Evolutionary conservation across 2,797 vertebrate species (phyloP).

Genomic region (Lophotriccus pileatus): DNA sequence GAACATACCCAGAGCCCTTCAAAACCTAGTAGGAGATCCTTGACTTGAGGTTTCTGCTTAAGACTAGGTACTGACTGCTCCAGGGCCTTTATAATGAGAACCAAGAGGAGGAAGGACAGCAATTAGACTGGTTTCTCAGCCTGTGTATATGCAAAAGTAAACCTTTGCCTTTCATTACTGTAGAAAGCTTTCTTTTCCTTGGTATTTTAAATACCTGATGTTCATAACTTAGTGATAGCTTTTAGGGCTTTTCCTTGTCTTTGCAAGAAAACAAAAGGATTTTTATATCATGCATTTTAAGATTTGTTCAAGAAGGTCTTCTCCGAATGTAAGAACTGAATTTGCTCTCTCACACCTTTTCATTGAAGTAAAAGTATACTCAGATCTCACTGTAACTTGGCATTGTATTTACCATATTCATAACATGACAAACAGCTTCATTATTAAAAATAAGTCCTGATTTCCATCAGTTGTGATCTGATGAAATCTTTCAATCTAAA

Average conservation of each 20-base stretch:
- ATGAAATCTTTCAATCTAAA: neutral
- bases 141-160: neutral
- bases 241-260: neutral
- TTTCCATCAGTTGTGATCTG: neutral
- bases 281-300: neutral
- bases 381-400: neutral
- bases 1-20: neutral
- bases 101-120: neutral
- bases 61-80: neutral
- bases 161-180: neutral
- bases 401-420: neutral
- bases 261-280: neutral
- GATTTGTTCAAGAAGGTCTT: neutral
- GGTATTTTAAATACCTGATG: fast-evolving
- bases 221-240: neutral
- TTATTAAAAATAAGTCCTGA: neutral
- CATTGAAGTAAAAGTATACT: neutral
- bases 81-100: neutral
- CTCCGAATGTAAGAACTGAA: neutral
- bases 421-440: neutral
- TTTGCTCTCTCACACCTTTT: neutral
- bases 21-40: neutral
- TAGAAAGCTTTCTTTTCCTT: neutral
- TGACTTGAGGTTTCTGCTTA: neutral
- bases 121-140: neutral